These are phyloP conservation scores for Pangasius macronema DNA, from an alignment of 2,797 vertebrate genomes.

Conservation along the genomic window DNA sequence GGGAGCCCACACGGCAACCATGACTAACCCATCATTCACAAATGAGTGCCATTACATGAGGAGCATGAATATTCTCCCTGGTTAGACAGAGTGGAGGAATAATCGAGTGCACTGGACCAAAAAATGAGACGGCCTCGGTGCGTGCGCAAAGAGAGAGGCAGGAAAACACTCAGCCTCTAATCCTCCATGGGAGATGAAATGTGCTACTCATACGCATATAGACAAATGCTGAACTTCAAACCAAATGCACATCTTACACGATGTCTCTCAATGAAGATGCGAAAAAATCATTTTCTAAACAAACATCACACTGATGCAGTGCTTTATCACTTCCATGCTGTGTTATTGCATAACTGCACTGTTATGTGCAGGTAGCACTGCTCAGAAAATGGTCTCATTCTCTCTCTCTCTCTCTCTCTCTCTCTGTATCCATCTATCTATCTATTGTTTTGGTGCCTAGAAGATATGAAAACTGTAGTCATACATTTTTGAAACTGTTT, in stretches of 20 bases:
- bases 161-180: constrained; percentile 31
- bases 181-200: constrained; percentile 26
- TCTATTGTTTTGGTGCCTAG: constrained; percentile 18
- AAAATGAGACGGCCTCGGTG: constrained; percentile 44
- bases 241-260: not conserved
- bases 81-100: constrained; percentile 53
- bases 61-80: constrained; percentile 54
- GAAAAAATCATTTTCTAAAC: constrained; percentile 30
- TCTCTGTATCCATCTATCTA: not conserved
- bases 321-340: constrained; percentile 11
- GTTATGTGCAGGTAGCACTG: not conserved
- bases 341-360: not conserved
- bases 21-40: constrained; percentile 61
- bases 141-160: constrained; percentile 35
- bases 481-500: constrained; percentile 11
- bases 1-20: constrained; percentile 45
- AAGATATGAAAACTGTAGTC: constrained; percentile 16
- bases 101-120: constrained; percentile 54
- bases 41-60: constrained; percentile 59
- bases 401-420: not conserved
- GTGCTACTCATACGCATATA: constrained; percentile 33
- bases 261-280: not conserved
- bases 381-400: not conserved
- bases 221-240: constrained; percentile 39
- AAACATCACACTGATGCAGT: constrained; percentile 12